Conservation (phyloP, 1,140 invertebrate genomes). For the Gryon sp. region DNA sequence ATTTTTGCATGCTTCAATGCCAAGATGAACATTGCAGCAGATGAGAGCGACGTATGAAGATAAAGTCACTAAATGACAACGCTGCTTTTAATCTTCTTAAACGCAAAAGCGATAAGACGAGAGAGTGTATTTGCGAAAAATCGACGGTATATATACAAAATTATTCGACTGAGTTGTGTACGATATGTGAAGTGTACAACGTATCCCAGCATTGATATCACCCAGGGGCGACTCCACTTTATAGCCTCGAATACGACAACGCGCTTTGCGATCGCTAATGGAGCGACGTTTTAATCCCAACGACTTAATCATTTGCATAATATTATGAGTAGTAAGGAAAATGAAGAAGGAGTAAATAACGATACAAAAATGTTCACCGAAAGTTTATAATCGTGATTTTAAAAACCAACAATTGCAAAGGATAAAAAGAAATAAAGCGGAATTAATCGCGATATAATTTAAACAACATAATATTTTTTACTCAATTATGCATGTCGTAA, state of each 20-base stretch:
- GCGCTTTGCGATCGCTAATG: constrained; percentile 40
- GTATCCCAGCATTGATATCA: constrained; percentile 43
- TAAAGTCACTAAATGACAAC: constrained; percentile 64
- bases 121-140: constrained; percentile 29
- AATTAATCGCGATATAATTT: too few relatives aligned
- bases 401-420: too few relatives aligned
- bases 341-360: too few relatives aligned
- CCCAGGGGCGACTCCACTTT: constrained; percentile 15
- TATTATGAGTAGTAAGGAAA: constrained; percentile 8
- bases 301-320: constrained; percentile 57
- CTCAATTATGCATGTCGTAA: too few relatives aligned
- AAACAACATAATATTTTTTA: too few relatives aligned
- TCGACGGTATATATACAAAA: too few relatives aligned
- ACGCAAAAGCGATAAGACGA: constrained; percentile 13
- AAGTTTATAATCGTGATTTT: constrained; percentile 30
- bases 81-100: constrained; percentile 70
- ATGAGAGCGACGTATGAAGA: constrained; percentile 7
- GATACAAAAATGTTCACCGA: too few relatives aligned
- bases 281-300: constrained; percentile 49
- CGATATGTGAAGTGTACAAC: neutral
- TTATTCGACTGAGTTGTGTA: neutral
- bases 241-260: constrained; percentile 38
- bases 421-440: too few relatives aligned
- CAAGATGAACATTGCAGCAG: constrained; percentile 8
- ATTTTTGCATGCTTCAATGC: constrained; percentile 39